Evolutionary conservation across 2,113 vertebrate species (phyloP).

Genomic region (Equus quagga): DNA sequence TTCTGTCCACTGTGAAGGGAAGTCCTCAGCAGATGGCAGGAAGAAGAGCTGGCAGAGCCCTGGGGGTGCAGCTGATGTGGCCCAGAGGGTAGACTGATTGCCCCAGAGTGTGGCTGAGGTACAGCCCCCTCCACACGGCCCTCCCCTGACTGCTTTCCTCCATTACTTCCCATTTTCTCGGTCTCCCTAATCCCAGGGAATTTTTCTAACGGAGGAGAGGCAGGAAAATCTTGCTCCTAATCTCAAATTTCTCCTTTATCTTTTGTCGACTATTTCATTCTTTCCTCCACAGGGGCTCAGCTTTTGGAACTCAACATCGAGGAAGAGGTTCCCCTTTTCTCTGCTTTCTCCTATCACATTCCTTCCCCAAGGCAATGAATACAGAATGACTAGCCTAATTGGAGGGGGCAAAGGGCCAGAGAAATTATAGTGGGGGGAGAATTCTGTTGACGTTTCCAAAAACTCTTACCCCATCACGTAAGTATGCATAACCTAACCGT

Average conservation of each 20-base stretch:
- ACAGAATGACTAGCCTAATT: constrained; percentile 44
- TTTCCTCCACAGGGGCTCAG: not conserved
- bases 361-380: not conserved
- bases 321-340: not conserved
- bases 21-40: not conserved
- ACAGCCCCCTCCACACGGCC: not conserved
- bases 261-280: constrained; percentile 2
- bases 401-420: constrained; percentile 66
- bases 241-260: not conserved
- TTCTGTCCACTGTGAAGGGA: not conserved
- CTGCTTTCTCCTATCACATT: constrained; percentile 37
- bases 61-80: accelerated
- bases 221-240: not conserved
- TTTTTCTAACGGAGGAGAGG: not conserved
- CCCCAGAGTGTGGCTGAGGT: too few relatives aligned
- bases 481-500: constrained; percentile 51
- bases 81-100: not conserved
- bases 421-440: not conserved
- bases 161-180: not conserved
- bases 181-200: not conserved
- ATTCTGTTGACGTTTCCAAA: constrained; percentile 58
- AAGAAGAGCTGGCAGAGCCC: not conserved
- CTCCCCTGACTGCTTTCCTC: too few relatives aligned
- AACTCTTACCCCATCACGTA: constrained; percentile 64
- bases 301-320: constrained; percentile 1